Conservation (phyloP, 2,888 invertebrate genomes). For the Ditylenchus weischeri region DNA sequence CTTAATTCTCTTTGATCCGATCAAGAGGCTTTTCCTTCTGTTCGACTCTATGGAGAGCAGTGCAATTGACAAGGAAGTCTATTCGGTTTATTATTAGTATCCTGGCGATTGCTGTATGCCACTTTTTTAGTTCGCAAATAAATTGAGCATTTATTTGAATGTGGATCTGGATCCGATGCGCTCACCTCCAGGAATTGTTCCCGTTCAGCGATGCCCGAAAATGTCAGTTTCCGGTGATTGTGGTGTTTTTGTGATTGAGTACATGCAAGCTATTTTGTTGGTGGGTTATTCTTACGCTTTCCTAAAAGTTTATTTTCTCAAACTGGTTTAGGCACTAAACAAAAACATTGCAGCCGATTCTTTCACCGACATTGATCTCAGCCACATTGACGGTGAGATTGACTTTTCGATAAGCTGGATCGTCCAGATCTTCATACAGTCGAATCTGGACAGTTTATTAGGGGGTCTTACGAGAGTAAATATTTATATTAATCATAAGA, state of each 20-base stretch:
- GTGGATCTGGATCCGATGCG: neutral
- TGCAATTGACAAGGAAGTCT: neutral
- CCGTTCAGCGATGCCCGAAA: conserved; percentile 11
- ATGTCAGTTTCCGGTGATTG: conserved; percentile 25
- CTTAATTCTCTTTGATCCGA: conserved; percentile 22
- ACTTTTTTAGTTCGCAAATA: conserved; percentile 19
- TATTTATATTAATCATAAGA: too few relatives aligned
- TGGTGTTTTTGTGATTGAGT: conserved; percentile 28
- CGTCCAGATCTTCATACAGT: too few relatives aligned
- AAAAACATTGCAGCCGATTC: neutral
- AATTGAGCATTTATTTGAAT: conserved; percentile 13
- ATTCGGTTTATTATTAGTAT: neutral
- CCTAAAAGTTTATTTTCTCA: too few relatives aligned
- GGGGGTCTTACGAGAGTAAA: too few relatives aligned
- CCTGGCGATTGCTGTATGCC: neutral
- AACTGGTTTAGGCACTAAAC: neutral
- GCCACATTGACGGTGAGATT: neutral
- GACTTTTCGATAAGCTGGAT: too few relatives aligned
- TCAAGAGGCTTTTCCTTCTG: conserved; percentile 11
- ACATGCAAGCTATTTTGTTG: conserved; percentile 26
- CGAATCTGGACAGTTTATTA: too few relatives aligned
- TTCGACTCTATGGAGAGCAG: conserved; percentile 21
- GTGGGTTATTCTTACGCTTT: conserved; percentile 8
- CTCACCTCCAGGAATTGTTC: too few relatives aligned
- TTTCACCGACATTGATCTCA: conserved; percentile 2